phyloP scores from a whole-genome alignment of 2,113 vertebrate species.

The Aldabrachelys gigantea region DNA sequence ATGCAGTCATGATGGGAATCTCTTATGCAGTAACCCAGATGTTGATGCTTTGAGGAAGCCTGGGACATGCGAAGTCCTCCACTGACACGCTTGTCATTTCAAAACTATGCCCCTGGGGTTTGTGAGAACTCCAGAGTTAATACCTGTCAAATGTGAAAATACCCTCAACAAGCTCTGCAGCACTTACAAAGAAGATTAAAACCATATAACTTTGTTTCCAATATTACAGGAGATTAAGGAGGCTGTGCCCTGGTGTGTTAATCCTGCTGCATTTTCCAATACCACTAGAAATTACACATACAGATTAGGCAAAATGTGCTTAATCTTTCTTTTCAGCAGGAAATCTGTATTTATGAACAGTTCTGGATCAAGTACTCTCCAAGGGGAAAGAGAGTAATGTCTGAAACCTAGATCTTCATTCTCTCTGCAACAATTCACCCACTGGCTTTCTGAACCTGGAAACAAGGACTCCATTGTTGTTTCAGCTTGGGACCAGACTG shows the following conservation, averaged over 20 bases:
- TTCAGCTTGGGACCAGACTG: not conserved
- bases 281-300: not conserved
- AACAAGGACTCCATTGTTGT: not conserved
- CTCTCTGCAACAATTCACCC: not conserved
- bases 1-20: not conserved
- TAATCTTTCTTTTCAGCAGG: not conserved
- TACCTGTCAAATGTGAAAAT: conserved; percentile 55
- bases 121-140: conserved; percentile 5
- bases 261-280: not conserved
- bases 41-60: fast-evolving
- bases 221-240: conserved; percentile 37
- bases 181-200: conserved; percentile 45
- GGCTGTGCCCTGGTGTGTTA: not conserved
- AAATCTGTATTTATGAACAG: not conserved
- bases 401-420: fast-evolving
- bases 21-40: not conserved
- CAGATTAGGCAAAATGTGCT: not conserved
- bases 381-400: not conserved
- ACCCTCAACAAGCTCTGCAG: not conserved
- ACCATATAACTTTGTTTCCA: conserved; percentile 14
- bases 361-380: conserved; percentile 9
- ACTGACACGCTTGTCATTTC: fast-evolving
- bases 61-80: not conserved
- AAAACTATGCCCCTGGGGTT: not conserved
- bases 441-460: not conserved